These are phyloP conservation scores for Cheilosia pagana DNA, from an alignment of 2,888 invertebrate species.

Conservation along the genomic window DNA sequence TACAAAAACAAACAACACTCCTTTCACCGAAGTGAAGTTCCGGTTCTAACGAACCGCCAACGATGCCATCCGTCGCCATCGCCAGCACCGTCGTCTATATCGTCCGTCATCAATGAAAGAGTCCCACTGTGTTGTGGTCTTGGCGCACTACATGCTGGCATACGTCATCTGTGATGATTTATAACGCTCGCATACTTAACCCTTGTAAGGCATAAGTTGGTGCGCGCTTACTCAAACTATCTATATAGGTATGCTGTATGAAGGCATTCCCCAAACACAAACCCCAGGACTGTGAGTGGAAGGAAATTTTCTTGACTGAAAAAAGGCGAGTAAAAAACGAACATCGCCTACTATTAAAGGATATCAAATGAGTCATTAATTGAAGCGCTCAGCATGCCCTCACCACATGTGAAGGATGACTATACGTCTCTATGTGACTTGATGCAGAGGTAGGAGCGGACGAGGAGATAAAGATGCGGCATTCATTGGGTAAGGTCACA, in stretches of 20 bases:
- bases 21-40: slow-evolving; percentile 66
- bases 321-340: slow-evolving; percentile 20
- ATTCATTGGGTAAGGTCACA: slow-evolving; percentile 68
- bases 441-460: background rate
- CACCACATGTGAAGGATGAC: slow-evolving; percentile 65
- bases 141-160: slow-evolving; percentile 49
- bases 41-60: slow-evolving; percentile 68
- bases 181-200: slow-evolving; percentile 67
- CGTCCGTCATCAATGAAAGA: slow-evolving; percentile 67
- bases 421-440: background rate
- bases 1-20: slow-evolving; percentile 21
- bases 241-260: slow-evolving; percentile 11
- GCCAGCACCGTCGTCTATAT: slow-evolving; percentile 28
- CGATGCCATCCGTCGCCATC: slow-evolving; percentile 46
- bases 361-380: slow-evolving; percentile 74
- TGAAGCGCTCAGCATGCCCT: slow-evolving; percentile 69
- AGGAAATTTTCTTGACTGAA: slow-evolving; percentile 44
- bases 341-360: slow-evolving; percentile 71
- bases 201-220: slow-evolving; percentile 42
- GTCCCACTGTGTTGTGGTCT: slow-evolving; percentile 51
- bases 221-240: slow-evolving; percentile 12
- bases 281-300: slow-evolving; percentile 21
- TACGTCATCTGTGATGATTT: slow-evolving; percentile 71
- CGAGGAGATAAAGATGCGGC: background rate
- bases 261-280: slow-evolving; percentile 48